Base-by-base conservation (phyloP, 2,888 invertebrate species). In the Cephus rjabovi region DNA sequence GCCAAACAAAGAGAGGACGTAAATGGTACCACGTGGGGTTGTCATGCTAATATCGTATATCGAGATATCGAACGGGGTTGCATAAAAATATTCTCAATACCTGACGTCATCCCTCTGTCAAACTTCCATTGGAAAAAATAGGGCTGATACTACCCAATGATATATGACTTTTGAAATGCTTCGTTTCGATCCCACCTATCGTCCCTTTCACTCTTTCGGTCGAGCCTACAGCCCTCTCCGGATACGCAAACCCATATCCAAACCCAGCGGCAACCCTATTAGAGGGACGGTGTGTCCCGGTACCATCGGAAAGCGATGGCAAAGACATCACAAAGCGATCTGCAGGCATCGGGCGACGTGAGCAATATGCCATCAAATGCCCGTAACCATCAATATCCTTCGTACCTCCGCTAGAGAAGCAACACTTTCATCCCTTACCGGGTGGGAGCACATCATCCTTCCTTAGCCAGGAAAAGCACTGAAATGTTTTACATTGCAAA, bases 401-500 rank as follows among this genome's bases (percentile, higher is more conserved):
- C 89, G 83, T 86, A 86, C 84, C 78, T 83, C 76, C 81, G 73
- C 78, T n/a, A 12, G 31, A 34, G 74, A 75, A 34, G 75, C 77
- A 34, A 71, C 70, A 68, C 83, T 82, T 82, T 80, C 81, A 74
- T 79, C 79, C 79, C 80, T 77, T 77, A 79, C 75, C 79, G 73
- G 79, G 81, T 75, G 81, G 79, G 82, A 82, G 81, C 80, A 80
- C 82, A 84, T 83, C 77, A 74, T 76, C 78, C 31, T 40, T 33
- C 71, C 71, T 33, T 71, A 12, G 31, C 31, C 71, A 33, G 33
- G 71, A 71, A 31, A 76, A 76, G 69, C 84, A 81, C 86, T 90
- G 89, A 91, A 91, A 90, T 90, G 90, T 90, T 91, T 91, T 91
- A 90, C 91, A 91, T 91, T 90, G 91, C 85, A 91, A 91, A 91